Percentiles rank a stretch among this genome's conserved stretches.
These are phyloP conservation scores for Polydrusus cervinus DNA, from an alignment of 2,888 invertebrate genomes.

Conservation along the genomic window DNA sequence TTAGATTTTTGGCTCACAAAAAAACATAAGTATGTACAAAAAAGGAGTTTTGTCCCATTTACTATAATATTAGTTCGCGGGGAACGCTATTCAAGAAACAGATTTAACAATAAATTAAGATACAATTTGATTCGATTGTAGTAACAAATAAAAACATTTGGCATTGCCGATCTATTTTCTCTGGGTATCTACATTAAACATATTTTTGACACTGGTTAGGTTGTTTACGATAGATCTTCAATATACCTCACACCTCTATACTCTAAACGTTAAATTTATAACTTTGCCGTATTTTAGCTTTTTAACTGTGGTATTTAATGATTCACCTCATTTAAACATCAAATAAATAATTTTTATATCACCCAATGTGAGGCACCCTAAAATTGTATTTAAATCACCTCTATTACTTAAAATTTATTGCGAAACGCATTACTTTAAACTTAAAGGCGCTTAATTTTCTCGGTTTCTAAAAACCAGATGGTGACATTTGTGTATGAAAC, in stretches of 20 bases:
- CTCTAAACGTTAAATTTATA: conserved; percentile 2
- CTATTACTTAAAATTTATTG: conserved; percentile 42
- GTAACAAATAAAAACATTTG: no score
- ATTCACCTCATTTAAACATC: conserved; percentile 20
- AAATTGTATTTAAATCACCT: conserved; percentile 28
- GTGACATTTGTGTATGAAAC: conserved; percentile 34
- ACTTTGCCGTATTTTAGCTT: background rate
- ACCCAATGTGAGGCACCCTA: conserved; percentile 21
- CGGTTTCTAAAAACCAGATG: conserved; percentile 37
- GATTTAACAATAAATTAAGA: no score
- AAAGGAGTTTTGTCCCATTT: no score
- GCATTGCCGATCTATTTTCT: no score
- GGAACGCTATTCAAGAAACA: no score
- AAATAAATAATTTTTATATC: conserved; percentile 38
- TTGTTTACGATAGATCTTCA: no score
- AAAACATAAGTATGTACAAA: no score
- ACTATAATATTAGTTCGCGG: no score
- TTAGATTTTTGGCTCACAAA: no score
- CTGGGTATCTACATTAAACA: no score
- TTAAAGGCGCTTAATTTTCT: conserved; percentile 40
- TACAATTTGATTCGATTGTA: no score
- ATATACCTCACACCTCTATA: background rate
- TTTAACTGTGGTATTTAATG: background rate
- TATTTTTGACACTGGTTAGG: no score
- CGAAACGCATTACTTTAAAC: conserved; percentile 40